phyloP scores from a whole-genome alignment of 2,797 vertebrate genomes.

The Centroberyx gerrardi region DNA sequence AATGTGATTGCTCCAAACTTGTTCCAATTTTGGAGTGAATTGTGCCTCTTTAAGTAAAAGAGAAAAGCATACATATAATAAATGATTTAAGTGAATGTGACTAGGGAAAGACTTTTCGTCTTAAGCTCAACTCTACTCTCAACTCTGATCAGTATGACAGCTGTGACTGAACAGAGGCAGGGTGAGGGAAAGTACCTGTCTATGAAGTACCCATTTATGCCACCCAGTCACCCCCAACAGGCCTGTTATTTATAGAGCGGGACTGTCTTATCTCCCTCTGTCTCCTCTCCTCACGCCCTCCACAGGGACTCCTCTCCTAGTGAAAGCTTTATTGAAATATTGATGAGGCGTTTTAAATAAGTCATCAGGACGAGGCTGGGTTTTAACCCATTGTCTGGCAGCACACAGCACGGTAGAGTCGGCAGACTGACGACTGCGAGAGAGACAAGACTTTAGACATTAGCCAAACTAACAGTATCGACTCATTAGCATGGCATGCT shows the following conservation, averaged over 20 bases:
- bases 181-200: constrained; percentile 27
- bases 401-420: constrained; percentile 26
- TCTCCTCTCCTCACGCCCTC: constrained; percentile 59
- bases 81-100: neutral
- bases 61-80: no score
- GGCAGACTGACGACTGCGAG: constrained; percentile 62
- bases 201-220: constrained; percentile 49
- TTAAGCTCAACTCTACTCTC: constrained; percentile 9
- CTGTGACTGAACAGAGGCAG: constrained; percentile 7
- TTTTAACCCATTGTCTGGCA: constrained; percentile 74
- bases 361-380: constrained; percentile 66
- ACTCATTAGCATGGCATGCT: constrained; percentile 63
- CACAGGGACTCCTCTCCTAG: constrained; percentile 68
- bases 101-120: neutral
- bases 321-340: constrained; percentile 83
- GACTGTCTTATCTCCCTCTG: constrained; percentile 53
- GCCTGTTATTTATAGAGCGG: constrained; percentile 74
- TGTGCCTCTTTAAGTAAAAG: no score
- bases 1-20: no score
- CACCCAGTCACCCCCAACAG: constrained; percentile 32
- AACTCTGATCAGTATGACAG: constrained; percentile 22
- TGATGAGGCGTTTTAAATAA: constrained; percentile 83
- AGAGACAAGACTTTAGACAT: constrained; percentile 58
- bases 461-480: constrained; percentile 77
- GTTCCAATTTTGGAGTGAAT: no score